These are phyloP conservation scores for Lasioglossum pauxillum DNA, from an alignment of 2,888 invertebrate genomes.

Conservation along the genomic window DNA sequence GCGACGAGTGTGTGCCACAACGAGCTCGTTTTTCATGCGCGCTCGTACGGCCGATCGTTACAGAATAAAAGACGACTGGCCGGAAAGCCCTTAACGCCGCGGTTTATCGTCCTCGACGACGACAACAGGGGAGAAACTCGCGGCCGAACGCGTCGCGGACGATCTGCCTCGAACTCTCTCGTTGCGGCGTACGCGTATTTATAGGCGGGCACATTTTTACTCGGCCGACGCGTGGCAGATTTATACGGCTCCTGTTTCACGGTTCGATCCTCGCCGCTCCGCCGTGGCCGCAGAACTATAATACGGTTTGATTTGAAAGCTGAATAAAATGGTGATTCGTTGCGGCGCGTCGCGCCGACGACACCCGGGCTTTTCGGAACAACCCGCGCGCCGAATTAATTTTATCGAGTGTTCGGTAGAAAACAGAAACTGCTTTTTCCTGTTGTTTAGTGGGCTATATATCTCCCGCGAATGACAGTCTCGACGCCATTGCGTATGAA, in stretches of 20 bases:
- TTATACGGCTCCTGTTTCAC: slow-evolving; percentile 48
- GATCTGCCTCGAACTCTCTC: slow-evolving; percentile 47
- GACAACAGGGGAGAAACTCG: not conserved
- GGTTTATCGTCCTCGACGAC: slow-evolving; percentile 6
- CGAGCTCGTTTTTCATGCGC: not conserved
- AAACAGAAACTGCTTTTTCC: not conserved
- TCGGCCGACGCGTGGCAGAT: slow-evolving; percentile 48
- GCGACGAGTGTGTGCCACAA: not conserved
- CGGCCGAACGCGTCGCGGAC: slow-evolving; percentile 4
- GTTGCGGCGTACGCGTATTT: slow-evolving; percentile 42
- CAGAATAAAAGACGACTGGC: not conserved
- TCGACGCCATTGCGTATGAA: too few relatives aligned
- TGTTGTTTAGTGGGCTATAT: not conserved
- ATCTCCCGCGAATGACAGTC: too few relatives aligned
- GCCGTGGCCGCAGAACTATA: not conserved
- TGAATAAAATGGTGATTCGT: slow-evolving; percentile 1
- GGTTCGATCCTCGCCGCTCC: slow-evolving; percentile 27
- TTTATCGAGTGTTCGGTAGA: not conserved
- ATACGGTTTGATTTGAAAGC: not conserved
- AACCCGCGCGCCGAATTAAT: not conserved
- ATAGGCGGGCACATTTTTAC: slow-evolving; percentile 52
- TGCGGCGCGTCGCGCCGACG: not conserved
- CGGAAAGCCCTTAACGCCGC: not conserved
- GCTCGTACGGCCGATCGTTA: not conserved
- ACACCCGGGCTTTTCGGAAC: not conserved